Base-by-base conservation (phyloP, 2,888 invertebrate species). In the Hesperia comma region DNA sequence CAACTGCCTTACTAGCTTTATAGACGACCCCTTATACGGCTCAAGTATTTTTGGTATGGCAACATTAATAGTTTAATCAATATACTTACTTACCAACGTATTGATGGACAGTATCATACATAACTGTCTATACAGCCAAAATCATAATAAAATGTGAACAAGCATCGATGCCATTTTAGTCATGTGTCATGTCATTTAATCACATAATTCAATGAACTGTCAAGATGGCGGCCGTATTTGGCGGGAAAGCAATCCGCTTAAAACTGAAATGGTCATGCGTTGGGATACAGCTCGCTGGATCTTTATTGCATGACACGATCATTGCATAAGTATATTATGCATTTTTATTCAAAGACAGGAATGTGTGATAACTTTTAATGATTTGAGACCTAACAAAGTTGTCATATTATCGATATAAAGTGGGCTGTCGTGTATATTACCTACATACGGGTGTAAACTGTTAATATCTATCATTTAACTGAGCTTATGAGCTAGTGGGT, bases 161-260 rank as follows among this genome's bases (percentile, higher is more conserved):
- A 77, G 76, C 75, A 82, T 83, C 80, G 83, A 82, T 79, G 80
- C 78, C 80, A 76, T 75, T 78, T 79, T 77, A 77, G 78, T 78
- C 80, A 77, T 79, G 77, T 80, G 83, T 84, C 85, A 82, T 84
- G 85, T 87, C 86, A 84, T 84, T 81, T 90, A 88, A 88, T 90
- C 90, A 86, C 85, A 86, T 88, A 88, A 89, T 90, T 91, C 91
- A 88, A 83, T 82, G 84, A 84, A 86, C 89, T 90, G 92, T 91
- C 90, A 89, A 82, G 84, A 89, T 82, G 84, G 83, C 81, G 72
- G 74, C 92, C 90, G 81, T 90, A 90, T 90, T 90, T 91, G 92
- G 92, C 85, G 90, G 87, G 92, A 92, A 92, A 92, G 92, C 90
- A 88, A 91, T 90, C 87, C 85, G 87, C 87, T 89, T 88, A 84